Conservation (phyloP, 2,797 vertebrate species). For the Trichosurus vulpecula region DNA sequence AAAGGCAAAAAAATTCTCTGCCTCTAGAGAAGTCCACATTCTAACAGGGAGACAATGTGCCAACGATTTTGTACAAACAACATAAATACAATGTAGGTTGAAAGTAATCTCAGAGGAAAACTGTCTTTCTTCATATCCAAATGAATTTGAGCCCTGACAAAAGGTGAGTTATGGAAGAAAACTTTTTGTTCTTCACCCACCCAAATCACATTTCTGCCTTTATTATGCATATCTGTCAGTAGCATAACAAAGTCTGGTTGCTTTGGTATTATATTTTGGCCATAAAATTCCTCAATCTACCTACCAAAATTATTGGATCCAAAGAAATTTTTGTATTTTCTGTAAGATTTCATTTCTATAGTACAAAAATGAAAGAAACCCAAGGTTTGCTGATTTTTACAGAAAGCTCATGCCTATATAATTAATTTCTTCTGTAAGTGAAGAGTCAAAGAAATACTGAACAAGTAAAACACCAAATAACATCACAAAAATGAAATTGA, state of each 20-base stretch:
- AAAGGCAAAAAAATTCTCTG: neutral
- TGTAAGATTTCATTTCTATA: neutral
- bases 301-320: neutral
- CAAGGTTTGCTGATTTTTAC: neutral
- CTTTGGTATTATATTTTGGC: neutral
- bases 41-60: neutral
- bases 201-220: neutral
- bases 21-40: neutral
- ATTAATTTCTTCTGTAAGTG: neutral
- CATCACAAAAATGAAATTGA: neutral
- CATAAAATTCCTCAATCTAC: neutral
- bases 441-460: neutral
- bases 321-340: neutral
- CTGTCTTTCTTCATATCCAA: neutral
- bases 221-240: neutral
- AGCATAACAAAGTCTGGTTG: neutral
- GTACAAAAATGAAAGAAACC: neutral
- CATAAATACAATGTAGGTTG: neutral
- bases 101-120: neutral
- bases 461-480: neutral
- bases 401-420: neutral
- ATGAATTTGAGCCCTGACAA: neutral
- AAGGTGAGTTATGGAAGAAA: neutral
- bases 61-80: neutral
- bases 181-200: neutral